Percentiles rank a stretch among this genome's conserved stretches.
phyloP scores from a whole-genome alignment of 2,888 invertebrate genomes.

The Scaptomyza reducta region DNA sequence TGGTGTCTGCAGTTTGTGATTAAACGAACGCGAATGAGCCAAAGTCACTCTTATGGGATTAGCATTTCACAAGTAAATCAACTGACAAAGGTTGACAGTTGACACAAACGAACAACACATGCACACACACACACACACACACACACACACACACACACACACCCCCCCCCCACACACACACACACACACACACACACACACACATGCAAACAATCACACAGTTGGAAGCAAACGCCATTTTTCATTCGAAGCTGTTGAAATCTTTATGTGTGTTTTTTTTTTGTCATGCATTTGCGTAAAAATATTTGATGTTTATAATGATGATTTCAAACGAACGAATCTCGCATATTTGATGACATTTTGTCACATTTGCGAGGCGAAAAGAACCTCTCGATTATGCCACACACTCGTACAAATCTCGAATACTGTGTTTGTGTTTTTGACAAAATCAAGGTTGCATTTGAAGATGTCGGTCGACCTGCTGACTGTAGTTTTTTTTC shows the following conservation, averaged over 20 bases:
- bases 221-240: constrained; percentile 28
- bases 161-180: too few species aligned
- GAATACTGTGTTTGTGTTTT: constrained; percentile 28
- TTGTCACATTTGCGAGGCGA: constrained; percentile 6
- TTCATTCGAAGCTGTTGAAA: constrained; percentile 36
- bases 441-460: constrained; percentile 46
- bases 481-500: constrained; percentile 4
- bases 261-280: constrained; percentile 38
- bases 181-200: too few species aligned
- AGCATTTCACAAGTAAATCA: constrained; percentile 72
- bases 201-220: constrained; percentile 1
- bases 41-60: constrained; percentile 64
- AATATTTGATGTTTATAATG: constrained; percentile 29
- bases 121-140: constrained; percentile 20
- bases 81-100: constrained; percentile 80
- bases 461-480: constrained; percentile 30
- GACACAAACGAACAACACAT: constrained; percentile 41
- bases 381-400: constrained; percentile 15
- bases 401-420: constrained; percentile 18
- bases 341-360: constrained; percentile 8
- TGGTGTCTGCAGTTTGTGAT: constrained; percentile 48
- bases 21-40: constrained; percentile 52
- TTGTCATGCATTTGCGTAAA: constrained; percentile 44
- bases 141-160: too few species aligned
- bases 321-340: constrained; percentile 3